These are phyloP conservation scores for Trichoplusia ni DNA, from an alignment of 1,140 invertebrate genomes.

Conservation along the genomic window DNA sequence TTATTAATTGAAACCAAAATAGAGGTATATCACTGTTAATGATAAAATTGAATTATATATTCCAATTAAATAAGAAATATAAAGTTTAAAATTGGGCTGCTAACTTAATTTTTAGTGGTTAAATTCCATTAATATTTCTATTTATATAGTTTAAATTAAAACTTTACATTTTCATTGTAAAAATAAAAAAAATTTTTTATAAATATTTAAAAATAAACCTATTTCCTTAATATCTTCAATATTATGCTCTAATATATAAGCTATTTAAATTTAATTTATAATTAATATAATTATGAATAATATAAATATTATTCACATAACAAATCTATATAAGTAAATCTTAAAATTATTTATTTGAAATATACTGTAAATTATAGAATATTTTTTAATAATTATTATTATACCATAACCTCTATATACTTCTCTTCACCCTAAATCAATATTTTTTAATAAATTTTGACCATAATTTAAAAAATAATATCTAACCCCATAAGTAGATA, in stretches of 20 bases:
- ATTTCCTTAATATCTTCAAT: slow-evolving; percentile 83
- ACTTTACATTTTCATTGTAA: slow-evolving; percentile 84
- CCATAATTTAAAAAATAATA: slow-evolving; percentile 50
- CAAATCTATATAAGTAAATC: slow-evolving; percentile 78
- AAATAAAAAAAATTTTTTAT: slow-evolving; percentile 75
- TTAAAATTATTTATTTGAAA: slow-evolving; percentile 74
- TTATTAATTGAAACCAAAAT: slow-evolving; percentile 82
- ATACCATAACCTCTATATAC: slow-evolving; percentile 54
- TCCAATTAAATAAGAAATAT: slow-evolving; percentile 45
- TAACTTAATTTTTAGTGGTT: slow-evolving; percentile 54
- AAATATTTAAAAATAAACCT: slow-evolving; percentile 82
- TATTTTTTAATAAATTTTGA: slow-evolving; percentile 55
- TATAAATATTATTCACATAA: slow-evolving; percentile 47
- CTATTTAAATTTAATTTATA: slow-evolving; percentile 77
- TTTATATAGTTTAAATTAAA: slow-evolving; percentile 81
- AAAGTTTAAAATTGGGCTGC: slow-evolving; percentile 65
- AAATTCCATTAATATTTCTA: slow-evolving; percentile 1
- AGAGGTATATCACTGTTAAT: slow-evolving; percentile 83
- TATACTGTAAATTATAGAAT: slow-evolving; percentile 32
- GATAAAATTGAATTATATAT: slow-evolving; percentile 72
- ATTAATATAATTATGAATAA: too few relatives aligned
- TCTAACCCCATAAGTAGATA: slow-evolving; percentile 62
- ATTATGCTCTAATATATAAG: slow-evolving; percentile 82
- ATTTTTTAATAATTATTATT: slow-evolving; percentile 29
- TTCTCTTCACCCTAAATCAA: slow-evolving; percentile 79